These are phyloP conservation scores for Drosophila sp. DNA, from an alignment of 1,140 invertebrate genomes.

Conservation along the genomic window DNA sequence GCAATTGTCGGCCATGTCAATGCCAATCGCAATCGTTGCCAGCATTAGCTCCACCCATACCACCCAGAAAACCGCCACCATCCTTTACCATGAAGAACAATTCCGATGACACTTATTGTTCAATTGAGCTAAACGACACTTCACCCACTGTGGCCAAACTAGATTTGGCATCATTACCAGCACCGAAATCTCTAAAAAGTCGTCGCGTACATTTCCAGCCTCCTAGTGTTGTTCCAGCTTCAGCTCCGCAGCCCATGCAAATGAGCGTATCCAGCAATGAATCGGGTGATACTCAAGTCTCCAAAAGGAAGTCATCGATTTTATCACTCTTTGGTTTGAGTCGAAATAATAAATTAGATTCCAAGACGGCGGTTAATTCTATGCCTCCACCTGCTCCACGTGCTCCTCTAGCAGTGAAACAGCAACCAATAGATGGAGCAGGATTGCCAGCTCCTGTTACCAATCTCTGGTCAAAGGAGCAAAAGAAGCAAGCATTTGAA, in stretches of 20 bases:
- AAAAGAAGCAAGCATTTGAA: slow-evolving; percentile 84
- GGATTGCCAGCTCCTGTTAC: slow-evolving; percentile 30
- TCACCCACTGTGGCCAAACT: slow-evolving; percentile 78
- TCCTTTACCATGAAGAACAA: slow-evolving; percentile 10
- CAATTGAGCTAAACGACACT: slow-evolving; percentile 77
- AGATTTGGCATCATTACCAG: slow-evolving; percentile 68
- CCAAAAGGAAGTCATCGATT: slow-evolving; percentile 68
- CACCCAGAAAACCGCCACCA: slow-evolving; percentile 49
- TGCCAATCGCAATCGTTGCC: slow-evolving; percentile 25
- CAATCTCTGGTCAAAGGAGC: slow-evolving; percentile 83
- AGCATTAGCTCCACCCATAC: slow-evolving; percentile 43
- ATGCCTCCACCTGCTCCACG: slow-evolving; percentile 12
- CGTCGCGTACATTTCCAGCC: slow-evolving; percentile 76
- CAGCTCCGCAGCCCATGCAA: slow-evolving; percentile 52
- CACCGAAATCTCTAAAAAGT: slow-evolving; percentile 53
- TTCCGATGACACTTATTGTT: slow-evolving; percentile 77
- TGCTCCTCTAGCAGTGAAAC: slow-evolving; percentile 46
- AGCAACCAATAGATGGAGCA: slow-evolving; percentile 40
- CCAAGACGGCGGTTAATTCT: slow-evolving; percentile 26
- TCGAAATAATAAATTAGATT: slow-evolving; percentile 44
- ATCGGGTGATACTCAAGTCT: slow-evolving; percentile 58
- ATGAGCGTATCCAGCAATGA: slow-evolving; percentile 74
- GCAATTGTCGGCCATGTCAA: slow-evolving; percentile 19
- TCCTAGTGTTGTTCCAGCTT: not conserved
- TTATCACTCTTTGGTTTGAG: slow-evolving; percentile 70